Conservation (phyloP, 2,888 invertebrate species). For the Tortricodes alternella region DNA sequence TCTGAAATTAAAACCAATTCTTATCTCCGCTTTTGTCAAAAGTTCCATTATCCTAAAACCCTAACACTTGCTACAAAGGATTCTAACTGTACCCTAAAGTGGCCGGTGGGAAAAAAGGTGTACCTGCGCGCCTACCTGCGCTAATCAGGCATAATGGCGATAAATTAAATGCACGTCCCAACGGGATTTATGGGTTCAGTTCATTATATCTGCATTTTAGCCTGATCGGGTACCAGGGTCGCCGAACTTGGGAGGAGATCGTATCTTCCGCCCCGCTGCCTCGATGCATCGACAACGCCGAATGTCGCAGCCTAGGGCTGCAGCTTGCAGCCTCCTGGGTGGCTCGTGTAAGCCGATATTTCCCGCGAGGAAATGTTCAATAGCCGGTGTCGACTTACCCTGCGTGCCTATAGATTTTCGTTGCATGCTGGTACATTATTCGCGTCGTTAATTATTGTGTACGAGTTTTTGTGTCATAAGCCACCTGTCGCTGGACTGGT, state of each 20-base stretch:
- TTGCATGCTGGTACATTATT: constrained; percentile 80
- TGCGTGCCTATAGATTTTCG: constrained; percentile 78
- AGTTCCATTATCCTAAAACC: constrained; percentile 51
- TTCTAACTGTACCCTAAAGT: constrained; percentile 69
- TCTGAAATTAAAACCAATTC: constrained; percentile 33
- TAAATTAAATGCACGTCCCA: constrained; percentile 69
- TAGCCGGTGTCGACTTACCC: constrained; percentile 75
- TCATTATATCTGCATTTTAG: constrained; percentile 66
- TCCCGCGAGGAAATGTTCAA: constrained; percentile 79
- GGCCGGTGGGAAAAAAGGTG: constrained; percentile 66
- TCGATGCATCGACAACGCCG: constrained; percentile 13
- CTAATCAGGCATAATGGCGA: constrained; percentile 67
- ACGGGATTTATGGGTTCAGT: constrained; percentile 61
- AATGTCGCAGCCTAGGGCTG: constrained; percentile 22
- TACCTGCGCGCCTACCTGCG: constrained; percentile 59
- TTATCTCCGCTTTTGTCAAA: constrained; percentile 43
- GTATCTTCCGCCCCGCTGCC: neutral
- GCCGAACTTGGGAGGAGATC: constrained; percentile 1
- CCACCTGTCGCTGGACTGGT: constrained; percentile 69
- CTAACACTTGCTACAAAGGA: constrained; percentile 62
- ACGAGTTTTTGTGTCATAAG: constrained; percentile 67
- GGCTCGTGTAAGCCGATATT: constrained; percentile 78
- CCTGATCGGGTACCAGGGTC: constrained; percentile 2
- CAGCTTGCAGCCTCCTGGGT: constrained; percentile 54
- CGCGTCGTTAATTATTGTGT: constrained; percentile 80